These are phyloP conservation scores for Dilophus febrilis DNA, from an alignment of 2,888 invertebrate species.

Conservation along the genomic window DNA sequence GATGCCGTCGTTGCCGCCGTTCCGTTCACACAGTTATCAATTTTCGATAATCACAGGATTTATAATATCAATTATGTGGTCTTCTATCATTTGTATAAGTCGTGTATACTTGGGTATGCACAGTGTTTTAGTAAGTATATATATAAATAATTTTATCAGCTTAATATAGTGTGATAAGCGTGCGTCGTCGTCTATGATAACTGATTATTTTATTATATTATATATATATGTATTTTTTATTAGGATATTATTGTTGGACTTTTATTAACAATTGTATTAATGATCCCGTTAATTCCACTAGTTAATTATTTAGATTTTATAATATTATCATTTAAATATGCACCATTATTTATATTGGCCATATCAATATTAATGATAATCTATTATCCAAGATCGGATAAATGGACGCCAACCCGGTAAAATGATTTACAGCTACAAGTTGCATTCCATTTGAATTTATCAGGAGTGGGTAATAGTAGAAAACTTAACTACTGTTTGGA, in stretches of 20 bases:
- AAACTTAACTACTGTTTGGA: no score
- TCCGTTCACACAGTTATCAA: conserved; percentile 42
- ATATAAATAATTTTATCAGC: neutral
- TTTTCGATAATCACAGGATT: conserved; percentile 43
- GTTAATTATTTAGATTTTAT: conserved; percentile 58
- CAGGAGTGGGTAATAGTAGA: no score
- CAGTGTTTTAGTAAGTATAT: conserved; percentile 55
- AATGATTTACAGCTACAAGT: no score
- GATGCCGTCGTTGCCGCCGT: no score
- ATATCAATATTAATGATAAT: conserved; percentile 51
- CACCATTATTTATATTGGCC: conserved; percentile 45
- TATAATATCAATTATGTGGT: conserved; percentile 46
- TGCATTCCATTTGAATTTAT: neutral
- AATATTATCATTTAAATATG: conserved; percentile 45
- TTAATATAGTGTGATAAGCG: neutral
- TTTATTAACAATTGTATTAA: conserved; percentile 43
- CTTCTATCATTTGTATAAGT: conserved; percentile 64
- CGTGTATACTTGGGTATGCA: conserved; percentile 89
- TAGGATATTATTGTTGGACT: conserved; percentile 75
- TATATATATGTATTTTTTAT: conserved; percentile 18
- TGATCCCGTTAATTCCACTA: conserved; percentile 55
- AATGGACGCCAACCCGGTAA: conserved; percentile 81
- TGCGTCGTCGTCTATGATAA: no score
- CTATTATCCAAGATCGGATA: conserved; percentile 65
- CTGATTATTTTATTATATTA: conserved; percentile 1